These are phyloP conservation scores for Tapirus indicus DNA, from an alignment of 2,797 vertebrate genomes.

Conservation along the genomic window DNA sequence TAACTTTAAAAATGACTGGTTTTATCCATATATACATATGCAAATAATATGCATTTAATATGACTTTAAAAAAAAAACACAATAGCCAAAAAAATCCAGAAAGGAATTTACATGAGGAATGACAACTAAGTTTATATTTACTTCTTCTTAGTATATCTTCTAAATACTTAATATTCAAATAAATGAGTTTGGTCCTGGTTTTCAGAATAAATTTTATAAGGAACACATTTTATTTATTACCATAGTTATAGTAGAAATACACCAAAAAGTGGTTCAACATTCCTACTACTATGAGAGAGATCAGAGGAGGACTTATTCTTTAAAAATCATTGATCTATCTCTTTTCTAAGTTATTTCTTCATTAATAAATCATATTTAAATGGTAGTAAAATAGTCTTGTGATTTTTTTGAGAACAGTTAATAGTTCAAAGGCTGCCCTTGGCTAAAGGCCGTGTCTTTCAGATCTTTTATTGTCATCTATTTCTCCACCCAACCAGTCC, in stretches of 20 bases:
- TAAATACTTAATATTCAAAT: constrained; percentile 5
- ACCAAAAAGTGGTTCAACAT: background rate
- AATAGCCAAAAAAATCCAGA: background rate
- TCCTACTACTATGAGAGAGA: background rate
- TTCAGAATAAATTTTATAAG: constrained; percentile 48
- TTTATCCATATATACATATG: background rate
- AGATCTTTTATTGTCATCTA: background rate
- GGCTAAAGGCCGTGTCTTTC: background rate
- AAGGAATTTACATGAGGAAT: background rate
- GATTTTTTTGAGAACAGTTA: background rate
- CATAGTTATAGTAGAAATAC: background rate
- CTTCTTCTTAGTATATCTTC: constrained; percentile 37
- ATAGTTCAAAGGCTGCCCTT: background rate
- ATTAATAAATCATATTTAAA: constrained; percentile 35
- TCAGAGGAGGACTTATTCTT: background rate
- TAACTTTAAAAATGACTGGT: background rate
- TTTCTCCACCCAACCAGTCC: background rate
- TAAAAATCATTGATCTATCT: background rate
- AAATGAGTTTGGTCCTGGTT: background rate
- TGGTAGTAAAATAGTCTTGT: background rate
- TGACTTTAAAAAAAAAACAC: background rate
- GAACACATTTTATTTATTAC: constrained; percentile 8
- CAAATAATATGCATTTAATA: background rate
- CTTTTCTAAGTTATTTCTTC: constrained; percentile 32
- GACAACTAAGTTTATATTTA: constrained; percentile 12